These are phyloP conservation scores for Chlorops oryzae DNA, from an alignment of 1,140 invertebrate genomes.

Conservation along the genomic window DNA sequence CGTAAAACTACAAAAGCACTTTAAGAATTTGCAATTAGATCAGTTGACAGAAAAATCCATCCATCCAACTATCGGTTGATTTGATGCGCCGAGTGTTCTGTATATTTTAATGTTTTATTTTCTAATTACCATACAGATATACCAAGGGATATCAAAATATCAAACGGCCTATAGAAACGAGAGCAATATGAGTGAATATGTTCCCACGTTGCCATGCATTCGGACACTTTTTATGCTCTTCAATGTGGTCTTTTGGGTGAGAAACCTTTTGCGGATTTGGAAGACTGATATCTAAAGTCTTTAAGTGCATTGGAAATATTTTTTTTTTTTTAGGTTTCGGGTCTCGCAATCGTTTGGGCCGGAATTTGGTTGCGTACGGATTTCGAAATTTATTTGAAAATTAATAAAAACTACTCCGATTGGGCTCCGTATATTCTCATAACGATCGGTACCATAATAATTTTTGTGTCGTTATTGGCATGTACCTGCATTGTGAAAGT, in stretches of 20 bases:
- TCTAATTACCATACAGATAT: too few relatives aligned
- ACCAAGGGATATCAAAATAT: too few relatives aligned
- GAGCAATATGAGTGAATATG: too few relatives aligned
- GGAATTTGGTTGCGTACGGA: constrained; percentile 17
- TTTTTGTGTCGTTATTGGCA: constrained; percentile 13
- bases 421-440: constrained; percentile 11
- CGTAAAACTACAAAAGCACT: too few relatives aligned
- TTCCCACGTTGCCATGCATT: constrained; percentile 6
- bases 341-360: constrained; percentile 11
- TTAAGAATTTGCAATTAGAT: too few relatives aligned
- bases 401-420: constrained; percentile 11
- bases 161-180: too few relatives aligned
- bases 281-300: not conserved
- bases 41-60: too few relatives aligned
- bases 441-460: constrained; percentile 9
- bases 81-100: too few relatives aligned
- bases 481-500: constrained; percentile 15
- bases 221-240: constrained; percentile 11
- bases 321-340: constrained; percentile 7
- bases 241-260: constrained; percentile 15
- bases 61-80: too few relatives aligned
- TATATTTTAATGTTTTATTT: too few relatives aligned
- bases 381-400: constrained; percentile 13
- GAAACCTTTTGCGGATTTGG: not conserved
- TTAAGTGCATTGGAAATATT: not conserved